phyloP scores from a whole-genome alignment of 2,797 vertebrate species.

The Hipposideros larvatus region DNA sequence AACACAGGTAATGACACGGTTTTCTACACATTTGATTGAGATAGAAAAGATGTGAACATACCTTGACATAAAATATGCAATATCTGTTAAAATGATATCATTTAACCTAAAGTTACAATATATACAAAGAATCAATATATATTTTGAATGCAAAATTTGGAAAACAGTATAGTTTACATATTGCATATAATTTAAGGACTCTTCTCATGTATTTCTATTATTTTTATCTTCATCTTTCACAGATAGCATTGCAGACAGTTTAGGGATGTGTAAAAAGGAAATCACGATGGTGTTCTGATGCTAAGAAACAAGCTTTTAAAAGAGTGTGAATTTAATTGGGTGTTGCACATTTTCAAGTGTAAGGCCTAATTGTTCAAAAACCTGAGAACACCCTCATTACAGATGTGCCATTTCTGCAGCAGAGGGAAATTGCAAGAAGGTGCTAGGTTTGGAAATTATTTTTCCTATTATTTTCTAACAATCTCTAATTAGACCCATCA shows the following conservation, averaged over 20 bases:
- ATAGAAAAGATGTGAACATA: conserved; percentile 26
- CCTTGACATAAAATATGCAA: not conserved
- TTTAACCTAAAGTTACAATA: not conserved
- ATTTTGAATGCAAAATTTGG: not conserved
- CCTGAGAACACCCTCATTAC: not conserved
- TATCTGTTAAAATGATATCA: not conserved
- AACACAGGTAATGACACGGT: not conserved
- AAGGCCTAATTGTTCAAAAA: not conserved
- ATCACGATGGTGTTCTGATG: not conserved
- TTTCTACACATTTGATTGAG: conserved; percentile 29
- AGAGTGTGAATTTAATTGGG: not conserved
- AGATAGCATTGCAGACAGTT: not conserved
- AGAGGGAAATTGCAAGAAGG: not conserved
- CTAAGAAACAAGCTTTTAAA: not conserved
- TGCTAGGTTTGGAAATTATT: not conserved
- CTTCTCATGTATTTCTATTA: not conserved
- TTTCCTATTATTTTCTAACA: not conserved
- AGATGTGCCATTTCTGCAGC: not conserved
- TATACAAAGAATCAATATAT: not conserved
- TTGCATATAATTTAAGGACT: not conserved
- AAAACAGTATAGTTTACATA: not conserved
- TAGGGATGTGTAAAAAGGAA: not conserved
- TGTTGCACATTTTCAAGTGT: not conserved
- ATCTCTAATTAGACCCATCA: not conserved
- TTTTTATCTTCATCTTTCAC: not conserved